Conservation (phyloP, 2,888 invertebrate genomes). For the Drosophila acutilabella region DNA sequence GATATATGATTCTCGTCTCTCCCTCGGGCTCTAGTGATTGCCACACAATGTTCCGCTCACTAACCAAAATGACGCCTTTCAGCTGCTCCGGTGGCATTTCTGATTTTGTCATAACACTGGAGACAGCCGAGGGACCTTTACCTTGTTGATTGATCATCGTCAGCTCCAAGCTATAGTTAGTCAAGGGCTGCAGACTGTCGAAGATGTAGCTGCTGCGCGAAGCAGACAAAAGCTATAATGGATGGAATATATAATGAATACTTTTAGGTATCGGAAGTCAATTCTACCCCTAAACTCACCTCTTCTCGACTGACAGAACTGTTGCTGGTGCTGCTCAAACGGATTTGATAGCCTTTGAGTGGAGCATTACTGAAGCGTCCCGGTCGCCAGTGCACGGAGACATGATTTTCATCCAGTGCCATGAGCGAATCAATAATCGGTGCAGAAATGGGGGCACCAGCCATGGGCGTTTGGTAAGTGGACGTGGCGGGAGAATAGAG, state of each 20-base stretch:
- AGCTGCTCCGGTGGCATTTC: slow-evolving; percentile 35
- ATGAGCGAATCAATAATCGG: slow-evolving; percentile 91
- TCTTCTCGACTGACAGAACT: slow-evolving; percentile 87
- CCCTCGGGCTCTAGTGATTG: slow-evolving; percentile 69
- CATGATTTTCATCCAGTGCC: slow-evolving; percentile 92
- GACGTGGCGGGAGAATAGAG: slow-evolving; percentile 91
- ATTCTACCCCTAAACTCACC: slow-evolving; percentile 84
- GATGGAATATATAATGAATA: too few relatives aligned
- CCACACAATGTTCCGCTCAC: slow-evolving; percentile 50
- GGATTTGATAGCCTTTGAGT: slow-evolving; percentile 92
- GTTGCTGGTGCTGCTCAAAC: slow-evolving; percentile 59
- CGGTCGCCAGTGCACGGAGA: slow-evolving; percentile 95
- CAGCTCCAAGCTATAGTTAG: slow-evolving; percentile 91
- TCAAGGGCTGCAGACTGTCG: slow-evolving; percentile 88
- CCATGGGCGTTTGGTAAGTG: slow-evolving; percentile 90
- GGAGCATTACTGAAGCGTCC: slow-evolving; percentile 95
- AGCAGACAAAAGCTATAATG: slow-evolving; percentile 47
- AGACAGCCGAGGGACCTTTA: slow-evolving; percentile 90
- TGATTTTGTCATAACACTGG: slow-evolving; percentile 63
- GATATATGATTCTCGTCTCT: slow-evolving; percentile 74
- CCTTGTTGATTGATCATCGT: slow-evolving; percentile 93
- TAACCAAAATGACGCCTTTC: slow-evolving; percentile 56
- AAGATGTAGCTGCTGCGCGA: slow-evolving; percentile 58
- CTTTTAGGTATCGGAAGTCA: too few relatives aligned
- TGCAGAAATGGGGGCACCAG: slow-evolving; percentile 91